A percentile compares a stretch with the other conserved stretches of the same genome.
Evolutionary conservation across 2,797 vertebrate species (phyloP).

Genomic region (Silurus aristotelis): DNA sequence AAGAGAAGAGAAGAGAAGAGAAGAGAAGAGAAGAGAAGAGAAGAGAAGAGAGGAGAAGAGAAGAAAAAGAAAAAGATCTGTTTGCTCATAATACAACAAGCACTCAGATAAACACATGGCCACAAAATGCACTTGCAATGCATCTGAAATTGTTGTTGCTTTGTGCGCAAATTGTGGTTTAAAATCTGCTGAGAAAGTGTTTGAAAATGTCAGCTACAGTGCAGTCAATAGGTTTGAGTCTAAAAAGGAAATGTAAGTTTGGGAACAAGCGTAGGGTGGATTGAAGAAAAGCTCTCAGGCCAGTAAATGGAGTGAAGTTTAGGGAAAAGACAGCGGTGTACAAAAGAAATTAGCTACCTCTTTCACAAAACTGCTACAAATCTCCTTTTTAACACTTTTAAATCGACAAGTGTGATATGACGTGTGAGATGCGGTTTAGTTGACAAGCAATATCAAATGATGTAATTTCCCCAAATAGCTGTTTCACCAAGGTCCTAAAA

Average conservation of each 20-base stretch:
- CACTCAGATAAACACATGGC: background rate
- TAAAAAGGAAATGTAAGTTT: background rate
- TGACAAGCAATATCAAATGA: background rate
- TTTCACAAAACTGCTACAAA: background rate
- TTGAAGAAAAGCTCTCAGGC: background rate
- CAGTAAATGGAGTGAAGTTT: background rate
- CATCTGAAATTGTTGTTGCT: background rate
- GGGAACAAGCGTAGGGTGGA: background rate
- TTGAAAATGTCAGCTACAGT: background rate
- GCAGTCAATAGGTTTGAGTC: background rate
- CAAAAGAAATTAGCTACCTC: background rate
- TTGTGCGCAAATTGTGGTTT: background rate
- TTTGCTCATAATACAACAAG: slow-evolving; percentile 33
- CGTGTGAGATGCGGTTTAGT: too few species aligned
- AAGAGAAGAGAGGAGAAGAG: too few species aligned
- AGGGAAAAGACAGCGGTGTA: background rate
- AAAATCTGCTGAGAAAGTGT: background rate
- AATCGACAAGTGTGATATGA: background rate
- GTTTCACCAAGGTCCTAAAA: background rate
- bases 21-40: too few species aligned
- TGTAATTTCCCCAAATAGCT: background rate
- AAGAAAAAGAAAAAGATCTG: slow-evolving; percentile 1
- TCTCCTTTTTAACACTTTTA: too few species aligned
- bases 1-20: background rate
- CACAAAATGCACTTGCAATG: background rate